Conservation (phyloP, 2,888 invertebrate genomes). For the Siphlonurus alternatus region DNA sequence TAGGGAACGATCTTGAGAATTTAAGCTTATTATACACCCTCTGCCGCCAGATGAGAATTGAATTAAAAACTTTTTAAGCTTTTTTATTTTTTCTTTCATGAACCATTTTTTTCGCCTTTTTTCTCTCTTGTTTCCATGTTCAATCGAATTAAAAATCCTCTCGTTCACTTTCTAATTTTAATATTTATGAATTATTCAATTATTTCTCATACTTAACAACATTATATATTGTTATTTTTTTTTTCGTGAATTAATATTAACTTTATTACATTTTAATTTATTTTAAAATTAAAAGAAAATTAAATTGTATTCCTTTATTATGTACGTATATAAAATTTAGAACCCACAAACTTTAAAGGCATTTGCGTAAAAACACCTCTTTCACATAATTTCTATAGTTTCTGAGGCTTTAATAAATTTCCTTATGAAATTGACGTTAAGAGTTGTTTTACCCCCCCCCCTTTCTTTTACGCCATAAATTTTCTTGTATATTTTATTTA, state of each 20-base stretch:
- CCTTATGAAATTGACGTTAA: no score
- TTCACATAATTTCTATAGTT: no score
- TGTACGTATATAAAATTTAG: no score
- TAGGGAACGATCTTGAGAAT: conserved; percentile 1
- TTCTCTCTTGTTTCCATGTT: neutral
- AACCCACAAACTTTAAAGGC: no score
- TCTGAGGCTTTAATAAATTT: no score
- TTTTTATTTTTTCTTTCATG: neutral
- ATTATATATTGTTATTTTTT: neutral
- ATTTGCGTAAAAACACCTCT: no score
- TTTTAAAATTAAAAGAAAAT: no score
- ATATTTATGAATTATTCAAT: neutral
- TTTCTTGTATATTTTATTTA: no score
- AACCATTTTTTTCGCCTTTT: neutral
- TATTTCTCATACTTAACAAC: neutral
- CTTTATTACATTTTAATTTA: neutral
- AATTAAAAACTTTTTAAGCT: neutral
- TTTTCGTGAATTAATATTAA: neutral
- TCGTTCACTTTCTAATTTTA: neutral
- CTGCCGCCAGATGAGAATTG: neutral
- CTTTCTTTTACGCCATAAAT: no score
- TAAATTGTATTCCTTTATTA: no score
- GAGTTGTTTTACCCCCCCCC: no score
- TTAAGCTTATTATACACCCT: conserved; percentile 3
- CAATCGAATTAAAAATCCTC: neutral